These are phyloP conservation scores for Altica lythri DNA, from an alignment of 2,888 invertebrate species.

Conservation along the genomic window DNA sequence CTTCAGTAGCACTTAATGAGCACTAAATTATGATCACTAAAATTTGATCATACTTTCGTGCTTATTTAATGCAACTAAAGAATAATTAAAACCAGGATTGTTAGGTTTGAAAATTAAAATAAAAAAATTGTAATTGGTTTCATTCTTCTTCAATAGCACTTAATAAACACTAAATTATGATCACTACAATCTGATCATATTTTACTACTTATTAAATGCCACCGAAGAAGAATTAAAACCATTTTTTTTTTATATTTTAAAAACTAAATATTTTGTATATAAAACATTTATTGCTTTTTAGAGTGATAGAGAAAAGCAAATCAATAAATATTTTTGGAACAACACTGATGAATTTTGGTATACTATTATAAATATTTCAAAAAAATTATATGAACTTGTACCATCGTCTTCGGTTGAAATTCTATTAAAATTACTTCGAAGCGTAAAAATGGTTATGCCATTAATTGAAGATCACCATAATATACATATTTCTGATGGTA, in stretches of 20 bases:
- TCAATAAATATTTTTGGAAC: constrained; percentile 33
- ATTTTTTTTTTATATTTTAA: no score
- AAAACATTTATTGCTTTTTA: constrained; percentile 16
- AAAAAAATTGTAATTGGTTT: not conserved
- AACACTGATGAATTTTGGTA: constrained; percentile 34
- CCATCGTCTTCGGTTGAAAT: constrained; percentile 25
- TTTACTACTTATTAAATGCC: not conserved
- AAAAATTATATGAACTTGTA: constrained; percentile 16
- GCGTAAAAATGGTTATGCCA: constrained; percentile 25
- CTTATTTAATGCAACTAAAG: no score
- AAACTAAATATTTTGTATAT: no score
- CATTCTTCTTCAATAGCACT: not conserved
- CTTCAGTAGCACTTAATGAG: no score
- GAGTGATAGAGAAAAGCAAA: constrained; percentile 23
- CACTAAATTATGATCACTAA: no score
- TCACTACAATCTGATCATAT: not conserved
- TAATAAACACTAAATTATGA: not conserved
- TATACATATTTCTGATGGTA: constrained; percentile 32
- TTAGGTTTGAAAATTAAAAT: no score
- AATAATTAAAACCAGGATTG: no score
- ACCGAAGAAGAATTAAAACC: not conserved
- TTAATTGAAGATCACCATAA: constrained; percentile 26
- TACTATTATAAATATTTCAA: constrained; percentile 23
- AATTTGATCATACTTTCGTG: no score
- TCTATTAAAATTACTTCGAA: constrained; percentile 24